These are phyloP conservation scores for Suillia variegata DNA, from an alignment of 2,888 invertebrate genomes.

Conservation along the genomic window DNA sequence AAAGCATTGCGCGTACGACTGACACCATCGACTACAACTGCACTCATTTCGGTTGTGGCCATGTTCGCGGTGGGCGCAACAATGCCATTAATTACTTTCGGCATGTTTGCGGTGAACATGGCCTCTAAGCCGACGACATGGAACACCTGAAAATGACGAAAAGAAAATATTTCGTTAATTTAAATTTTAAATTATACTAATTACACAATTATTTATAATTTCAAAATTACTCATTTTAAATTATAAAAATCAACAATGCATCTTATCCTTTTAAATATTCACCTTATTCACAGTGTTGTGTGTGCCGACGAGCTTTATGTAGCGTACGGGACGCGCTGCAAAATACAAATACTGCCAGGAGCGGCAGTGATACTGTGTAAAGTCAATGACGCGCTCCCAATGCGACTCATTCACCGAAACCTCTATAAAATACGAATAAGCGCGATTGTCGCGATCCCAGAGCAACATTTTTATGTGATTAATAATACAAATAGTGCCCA, in stretches of 20 bases:
- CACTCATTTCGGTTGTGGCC: constrained; percentile 87
- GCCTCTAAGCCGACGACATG: constrained; percentile 94
- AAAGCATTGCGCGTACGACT: constrained; percentile 91
- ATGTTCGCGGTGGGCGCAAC: constrained; percentile 88
- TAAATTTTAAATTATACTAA: too few species aligned
- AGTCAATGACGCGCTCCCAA: constrained; percentile 93
- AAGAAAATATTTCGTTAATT: neutral
- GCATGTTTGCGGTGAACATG: constrained; percentile 77
- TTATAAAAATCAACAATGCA: neutral
- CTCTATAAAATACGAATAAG: constrained; percentile 65
- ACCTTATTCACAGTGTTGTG: constrained; percentile 95
- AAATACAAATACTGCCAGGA: constrained; percentile 98
- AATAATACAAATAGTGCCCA: constrained; percentile 84
- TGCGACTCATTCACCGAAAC: constrained; percentile 94
- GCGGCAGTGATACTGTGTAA: constrained; percentile 89
- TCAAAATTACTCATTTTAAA: neutral
- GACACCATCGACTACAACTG: constrained; percentile 96
- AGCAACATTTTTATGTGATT: constrained; percentile 91
- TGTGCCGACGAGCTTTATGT: constrained; percentile 83
- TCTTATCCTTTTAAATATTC: constrained; percentile 18
- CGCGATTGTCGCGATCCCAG: constrained; percentile 92
- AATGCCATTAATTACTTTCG: constrained; percentile 76
- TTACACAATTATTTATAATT: neutral
- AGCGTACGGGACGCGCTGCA: constrained; percentile 84
- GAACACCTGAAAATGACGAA: constrained; percentile 67